Evolutionary conservation across 2,113 vertebrate species (phyloP), one percentile per base, ranked within the genome.

Genomic region (Parus major): DNA sequence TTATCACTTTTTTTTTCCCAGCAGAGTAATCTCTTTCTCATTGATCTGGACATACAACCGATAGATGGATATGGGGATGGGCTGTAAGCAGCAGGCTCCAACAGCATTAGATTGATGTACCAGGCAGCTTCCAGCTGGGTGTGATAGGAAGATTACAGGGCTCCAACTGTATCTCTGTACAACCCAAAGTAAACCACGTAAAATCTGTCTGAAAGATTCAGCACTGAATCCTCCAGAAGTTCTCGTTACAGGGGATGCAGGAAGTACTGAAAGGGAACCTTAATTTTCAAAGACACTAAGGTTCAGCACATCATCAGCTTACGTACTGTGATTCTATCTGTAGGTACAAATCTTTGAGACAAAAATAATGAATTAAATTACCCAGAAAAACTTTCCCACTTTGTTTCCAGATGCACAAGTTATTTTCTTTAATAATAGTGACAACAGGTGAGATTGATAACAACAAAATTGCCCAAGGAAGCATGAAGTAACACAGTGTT

Each of bases 81-180:
- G 80, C 69, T 92, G 80, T 27, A 50, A 93, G 92, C 92, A 81
- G 69, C 94, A 88, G 86, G 76, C 80, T 93, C 57, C 60, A 59
- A 13, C 86, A 84, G 83, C 88, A 94, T 86, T 82, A 95, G 72
- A 84, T 66, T 95, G 88, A 82, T 92, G 83, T 71, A 75, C 47
- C 80, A 91, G 91, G 83, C 94, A 95, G 68, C 77, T 91, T 94
- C 96, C 92, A 97, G 86, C 95, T 94, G 96, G 52, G 90, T 92
- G 94, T 91, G 92, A 94, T 84, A 82, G 88, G 91, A 95, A 94
- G 91, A 95, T 97, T 93, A 92, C 91, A 92, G 91, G 60, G 60
- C 88, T 92, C 91, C 91, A 91, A 75, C 76, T 93, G 88, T 79
- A 96, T 36, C 69, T 86, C 80, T 12, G 3, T 78, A 24, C 44